phyloP scores from a whole-genome alignment of 2,888 invertebrate species.

The Drosophila anomelani region DNA sequence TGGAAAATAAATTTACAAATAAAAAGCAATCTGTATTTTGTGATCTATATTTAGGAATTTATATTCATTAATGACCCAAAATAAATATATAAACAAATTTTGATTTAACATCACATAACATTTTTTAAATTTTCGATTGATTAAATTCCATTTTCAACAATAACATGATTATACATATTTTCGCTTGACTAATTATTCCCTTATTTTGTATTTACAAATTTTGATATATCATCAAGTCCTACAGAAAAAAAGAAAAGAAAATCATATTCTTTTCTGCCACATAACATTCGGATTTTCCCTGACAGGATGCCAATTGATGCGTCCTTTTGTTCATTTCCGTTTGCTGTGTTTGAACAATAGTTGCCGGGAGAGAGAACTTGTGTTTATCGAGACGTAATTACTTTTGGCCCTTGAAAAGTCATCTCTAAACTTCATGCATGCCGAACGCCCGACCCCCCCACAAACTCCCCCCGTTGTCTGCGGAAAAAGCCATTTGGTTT shows the following conservation, averaged over 20 bases:
- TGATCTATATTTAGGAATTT: too few relatives aligned
- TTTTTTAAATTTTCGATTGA: too few relatives aligned
- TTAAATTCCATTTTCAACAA: too few relatives aligned
- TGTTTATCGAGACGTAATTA: conserved; percentile 40
- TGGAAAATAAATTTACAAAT: too few relatives aligned
- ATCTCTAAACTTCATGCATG: conserved; percentile 11
- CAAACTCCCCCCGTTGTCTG: neutral
- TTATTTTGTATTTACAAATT: too few relatives aligned
- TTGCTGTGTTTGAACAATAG: conserved; percentile 14
- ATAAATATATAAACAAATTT: too few relatives aligned
- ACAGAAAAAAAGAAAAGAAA: too few relatives aligned
- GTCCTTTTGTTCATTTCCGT: conserved; percentile 5
- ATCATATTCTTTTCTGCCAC: neutral
- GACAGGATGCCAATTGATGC: conserved; percentile 4
- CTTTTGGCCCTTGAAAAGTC: conserved; percentile 39
- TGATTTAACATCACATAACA: too few relatives aligned
- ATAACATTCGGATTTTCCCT: neutral
- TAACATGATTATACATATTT: too few relatives aligned
- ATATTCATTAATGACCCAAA: too few relatives aligned
- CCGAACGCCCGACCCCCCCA: too few relatives aligned
- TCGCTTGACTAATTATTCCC: neutral
- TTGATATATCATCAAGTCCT: neutral
- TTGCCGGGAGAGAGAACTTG: conserved; percentile 7
- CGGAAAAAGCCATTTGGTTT: conserved; percentile 37
- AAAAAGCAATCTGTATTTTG: too few relatives aligned